Evolutionary conservation across 2,888 invertebrate species (phyloP).

Genomic region (Bombylius discolor): DNA sequence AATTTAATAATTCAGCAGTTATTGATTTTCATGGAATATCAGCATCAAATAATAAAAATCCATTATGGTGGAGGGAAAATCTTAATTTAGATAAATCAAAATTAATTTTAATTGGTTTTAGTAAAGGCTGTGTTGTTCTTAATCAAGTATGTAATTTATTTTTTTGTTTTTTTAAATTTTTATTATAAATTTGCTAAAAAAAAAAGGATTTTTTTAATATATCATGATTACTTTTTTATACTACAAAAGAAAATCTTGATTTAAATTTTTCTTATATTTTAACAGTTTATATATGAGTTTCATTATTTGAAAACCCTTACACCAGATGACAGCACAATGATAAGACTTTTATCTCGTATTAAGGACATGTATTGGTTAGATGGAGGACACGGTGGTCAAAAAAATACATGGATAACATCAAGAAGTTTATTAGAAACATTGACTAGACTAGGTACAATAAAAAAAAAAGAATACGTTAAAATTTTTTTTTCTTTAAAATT

Average conservation of each 20-base stretch:
- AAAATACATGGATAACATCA: slow-evolving; percentile 79
- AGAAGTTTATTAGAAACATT: slow-evolving; percentile 58
- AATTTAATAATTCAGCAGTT: slow-evolving; percentile 3
- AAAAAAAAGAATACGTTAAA: not conserved
- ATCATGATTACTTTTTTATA: too few species aligned
- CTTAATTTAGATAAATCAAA: slow-evolving; percentile 45
- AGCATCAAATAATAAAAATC: slow-evolving; percentile 24
- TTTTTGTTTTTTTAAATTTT: too few species aligned
- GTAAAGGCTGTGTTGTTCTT: slow-evolving; percentile 86
- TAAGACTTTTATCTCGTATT: slow-evolving; percentile 52
- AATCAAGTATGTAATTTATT: slow-evolving; percentile 46
- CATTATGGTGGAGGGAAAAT: slow-evolving; percentile 47
- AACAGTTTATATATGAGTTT: slow-evolving; percentile 68
- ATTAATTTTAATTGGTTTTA: slow-evolving; percentile 66
- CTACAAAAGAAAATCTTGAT: too few species aligned
- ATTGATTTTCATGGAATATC: slow-evolving; percentile 13
- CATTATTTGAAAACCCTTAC: slow-evolving; percentile 56
- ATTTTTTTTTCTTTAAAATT: too few species aligned
- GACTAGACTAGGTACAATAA: slow-evolving; percentile 47
- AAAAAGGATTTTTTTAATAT: too few species aligned
- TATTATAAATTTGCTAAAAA: too few species aligned
- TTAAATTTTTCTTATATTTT: not conserved
- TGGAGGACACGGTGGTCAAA: slow-evolving; percentile 79
- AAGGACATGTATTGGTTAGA: slow-evolving; percentile 79
- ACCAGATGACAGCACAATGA: slow-evolving; percentile 48